Evolutionary conservation across 2,113 vertebrate species (phyloP).

Genomic region (Onychostruthus taczanowskii): DNA sequence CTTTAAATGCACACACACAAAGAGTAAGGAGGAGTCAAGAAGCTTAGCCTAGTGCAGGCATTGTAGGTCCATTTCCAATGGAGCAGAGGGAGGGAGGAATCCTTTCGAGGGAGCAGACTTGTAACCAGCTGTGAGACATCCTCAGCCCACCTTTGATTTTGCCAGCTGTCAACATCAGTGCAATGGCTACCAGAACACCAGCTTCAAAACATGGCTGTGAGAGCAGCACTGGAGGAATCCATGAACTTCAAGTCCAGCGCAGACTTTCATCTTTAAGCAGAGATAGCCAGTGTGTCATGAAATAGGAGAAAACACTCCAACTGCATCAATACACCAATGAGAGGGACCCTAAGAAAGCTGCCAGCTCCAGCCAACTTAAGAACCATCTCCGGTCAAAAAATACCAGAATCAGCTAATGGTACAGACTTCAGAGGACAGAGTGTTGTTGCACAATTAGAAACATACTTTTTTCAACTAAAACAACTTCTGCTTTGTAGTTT

Average conservation of each 20-base stretch:
- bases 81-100: background rate
- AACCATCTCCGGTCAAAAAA: background rate
- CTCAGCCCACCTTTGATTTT: background rate
- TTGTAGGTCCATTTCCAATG: background rate
- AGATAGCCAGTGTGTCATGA: background rate
- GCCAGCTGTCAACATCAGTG: background rate
- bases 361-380: background rate
- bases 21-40: background rate
- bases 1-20: background rate
- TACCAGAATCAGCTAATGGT: background rate
- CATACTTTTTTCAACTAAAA: background rate
- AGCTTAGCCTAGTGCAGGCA: background rate
- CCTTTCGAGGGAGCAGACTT: background rate
- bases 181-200: background rate
- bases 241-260: background rate
- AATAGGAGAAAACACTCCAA: background rate
- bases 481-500: background rate
- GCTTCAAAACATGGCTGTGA: accelerated
- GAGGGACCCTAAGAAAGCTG: background rate
- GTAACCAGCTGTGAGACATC: background rate
- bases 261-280: background rate
- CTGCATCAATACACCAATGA: background rate
- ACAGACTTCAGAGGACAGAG: background rate
- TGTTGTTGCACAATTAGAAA: background rate
- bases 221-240: background rate